These are phyloP conservation scores for Zaprionus gabonicus DNA, from an alignment of 1,140 invertebrate genomes.

Conservation along the genomic window DNA sequence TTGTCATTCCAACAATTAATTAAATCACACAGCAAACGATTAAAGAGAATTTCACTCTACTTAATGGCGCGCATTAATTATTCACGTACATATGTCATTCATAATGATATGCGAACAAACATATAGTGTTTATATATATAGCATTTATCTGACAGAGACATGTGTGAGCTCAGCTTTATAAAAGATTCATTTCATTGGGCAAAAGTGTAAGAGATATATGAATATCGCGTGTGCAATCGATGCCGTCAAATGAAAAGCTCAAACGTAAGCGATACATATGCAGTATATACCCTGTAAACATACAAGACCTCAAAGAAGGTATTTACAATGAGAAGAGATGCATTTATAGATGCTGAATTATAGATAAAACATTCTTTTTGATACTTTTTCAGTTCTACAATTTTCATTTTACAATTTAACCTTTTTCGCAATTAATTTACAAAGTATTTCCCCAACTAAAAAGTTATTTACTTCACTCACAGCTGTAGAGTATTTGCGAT, in stretches of 20 bases:
- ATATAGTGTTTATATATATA: slow-evolving; percentile 13
- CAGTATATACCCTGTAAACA: slow-evolving; percentile 32
- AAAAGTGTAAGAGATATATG: slow-evolving; percentile 36
- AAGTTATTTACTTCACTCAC: not conserved
- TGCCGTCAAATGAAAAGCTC: slow-evolving; percentile 17
- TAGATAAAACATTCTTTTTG: too few relatives aligned
- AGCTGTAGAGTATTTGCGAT: not conserved
- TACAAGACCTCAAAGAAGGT: not conserved
- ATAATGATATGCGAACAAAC: not conserved
- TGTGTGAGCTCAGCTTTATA: slow-evolving; percentile 38
- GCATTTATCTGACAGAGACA: slow-evolving; percentile 44
- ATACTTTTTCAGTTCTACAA: too few relatives aligned
- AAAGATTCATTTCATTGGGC: slow-evolving; percentile 47
- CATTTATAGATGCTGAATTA: too few relatives aligned
- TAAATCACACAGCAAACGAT: slow-evolving; percentile 41
- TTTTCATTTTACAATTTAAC: too few relatives aligned
- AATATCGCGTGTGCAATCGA: slow-evolving; percentile 41
- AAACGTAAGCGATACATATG: slow-evolving; percentile 26
- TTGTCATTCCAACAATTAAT: slow-evolving; percentile 51
- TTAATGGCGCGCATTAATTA: slow-evolving; percentile 44
- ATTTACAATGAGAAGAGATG: not conserved
- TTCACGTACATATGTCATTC: slow-evolving; percentile 2
- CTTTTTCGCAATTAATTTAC: not conserved
- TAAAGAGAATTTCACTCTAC: slow-evolving; percentile 41
- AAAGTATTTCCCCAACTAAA: not conserved